Evolutionary conservation across 2,113 vertebrate species (phyloP).

Genomic region (Greenwoodochromis staneri): DNA sequence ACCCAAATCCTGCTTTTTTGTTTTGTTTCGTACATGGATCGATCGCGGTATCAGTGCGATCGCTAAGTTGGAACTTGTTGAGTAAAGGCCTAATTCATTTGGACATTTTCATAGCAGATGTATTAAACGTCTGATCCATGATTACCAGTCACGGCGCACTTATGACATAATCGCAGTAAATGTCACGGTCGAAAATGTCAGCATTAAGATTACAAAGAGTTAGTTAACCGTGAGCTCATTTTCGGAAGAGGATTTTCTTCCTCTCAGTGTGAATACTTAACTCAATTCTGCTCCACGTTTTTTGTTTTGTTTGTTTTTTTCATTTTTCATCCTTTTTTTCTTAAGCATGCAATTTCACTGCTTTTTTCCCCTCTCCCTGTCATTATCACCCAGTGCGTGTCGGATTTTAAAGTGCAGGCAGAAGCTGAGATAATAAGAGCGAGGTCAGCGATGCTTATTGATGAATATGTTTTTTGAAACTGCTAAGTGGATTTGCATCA

Average conservation of each 20-base stretch:
- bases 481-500: conserved; percentile 44
- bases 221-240: neutral
- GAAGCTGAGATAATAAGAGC: neutral
- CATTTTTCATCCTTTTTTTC: neutral
- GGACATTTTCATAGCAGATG: neutral
- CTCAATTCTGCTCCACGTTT: neutral
- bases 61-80: neutral
- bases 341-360: neutral
- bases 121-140: neutral
- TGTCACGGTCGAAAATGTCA: neutral
- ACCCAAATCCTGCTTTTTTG: neutral
- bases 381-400: neutral
- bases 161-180: neutral
- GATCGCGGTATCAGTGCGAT: accelerated
- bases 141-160: neutral
- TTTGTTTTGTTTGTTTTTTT: neutral
- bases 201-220: neutral
- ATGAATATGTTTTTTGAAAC: conserved; percentile 43
- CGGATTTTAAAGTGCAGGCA: neutral
- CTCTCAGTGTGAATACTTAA: neutral
- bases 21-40: neutral
- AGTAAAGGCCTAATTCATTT: neutral
- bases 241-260: neutral
- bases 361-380: too few relatives aligned
- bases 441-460: conserved; percentile 17